A percentile compares a stretch with the other conserved stretches of the same genome.
phyloP scores from a whole-genome alignment of 2,888 invertebrate genomes.

The Cistogaster globosa region DNA sequence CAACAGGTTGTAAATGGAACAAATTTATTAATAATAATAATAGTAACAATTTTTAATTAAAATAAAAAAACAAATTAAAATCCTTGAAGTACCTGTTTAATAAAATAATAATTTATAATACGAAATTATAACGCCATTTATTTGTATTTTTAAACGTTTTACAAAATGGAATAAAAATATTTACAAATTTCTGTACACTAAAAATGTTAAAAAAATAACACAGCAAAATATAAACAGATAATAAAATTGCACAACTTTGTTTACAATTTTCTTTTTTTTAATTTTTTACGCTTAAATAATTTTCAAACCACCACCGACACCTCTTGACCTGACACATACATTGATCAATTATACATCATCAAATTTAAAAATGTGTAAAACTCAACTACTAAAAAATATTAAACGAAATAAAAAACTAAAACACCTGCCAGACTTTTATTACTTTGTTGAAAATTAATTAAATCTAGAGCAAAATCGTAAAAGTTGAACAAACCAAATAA shows the following conservation, averaged over 20 bases:
- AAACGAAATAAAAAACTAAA: not conserved
- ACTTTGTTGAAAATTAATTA: slow-evolving; percentile 4
- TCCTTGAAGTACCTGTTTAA: too few species aligned
- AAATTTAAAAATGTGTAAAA: slow-evolving; percentile 6
- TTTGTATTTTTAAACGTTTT: too few species aligned
- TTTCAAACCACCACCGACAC: slow-evolving; percentile 17
- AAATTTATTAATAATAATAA: too few species aligned
- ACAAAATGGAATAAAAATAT: too few species aligned
- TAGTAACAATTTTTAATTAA: too few species aligned
- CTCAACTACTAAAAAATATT: not conserved
- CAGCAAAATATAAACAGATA: not conserved
- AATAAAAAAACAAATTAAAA: too few species aligned
- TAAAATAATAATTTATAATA: too few species aligned
- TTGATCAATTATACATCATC: slow-evolving; percentile 2
- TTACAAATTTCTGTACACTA: not conserved
- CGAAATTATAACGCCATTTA: too few species aligned
- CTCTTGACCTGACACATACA: slow-evolving; percentile 28
- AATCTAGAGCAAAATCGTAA: slow-evolving; percentile 66
- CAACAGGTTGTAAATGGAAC: too few species aligned
- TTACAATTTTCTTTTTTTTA: not conserved
- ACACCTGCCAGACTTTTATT: slow-evolving; percentile 15
- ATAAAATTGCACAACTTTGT: not conserved
- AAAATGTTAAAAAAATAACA: not conserved
- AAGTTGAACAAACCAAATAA: slow-evolving; percentile 60
- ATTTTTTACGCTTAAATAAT: slow-evolving; percentile 15